A percentile compares a stretch with the other conserved stretches of the same genome.
These are phyloP conservation scores for Drosophila algonquin DNA, from an alignment of 2,888 invertebrate genomes.

Conservation along the genomic window DNA sequence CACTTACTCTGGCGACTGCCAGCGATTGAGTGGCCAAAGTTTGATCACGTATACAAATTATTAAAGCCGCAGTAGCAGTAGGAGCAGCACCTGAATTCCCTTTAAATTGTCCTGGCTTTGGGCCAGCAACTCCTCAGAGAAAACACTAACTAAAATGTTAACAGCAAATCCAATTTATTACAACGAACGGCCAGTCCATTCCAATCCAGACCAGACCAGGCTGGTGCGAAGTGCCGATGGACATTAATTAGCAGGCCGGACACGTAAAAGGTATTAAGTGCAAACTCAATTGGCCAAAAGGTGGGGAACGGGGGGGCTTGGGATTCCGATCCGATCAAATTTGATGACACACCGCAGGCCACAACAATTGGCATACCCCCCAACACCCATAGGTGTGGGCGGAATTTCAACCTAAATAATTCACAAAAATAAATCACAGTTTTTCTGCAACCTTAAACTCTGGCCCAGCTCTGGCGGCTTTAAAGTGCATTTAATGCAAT, in stretches of 20 bases:
- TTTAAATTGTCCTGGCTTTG: conserved; percentile 24
- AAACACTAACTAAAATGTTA: conserved; percentile 50
- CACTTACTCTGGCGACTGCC: background rate
- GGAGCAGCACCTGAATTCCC: conserved; percentile 10
- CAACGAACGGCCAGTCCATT: conserved; percentile 11
- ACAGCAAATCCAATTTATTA: conserved; percentile 59
- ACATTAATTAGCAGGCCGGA: conserved; percentile 60
- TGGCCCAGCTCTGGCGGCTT: background rate
- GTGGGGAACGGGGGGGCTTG: background rate
- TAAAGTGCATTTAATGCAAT: conserved; percentile 10
- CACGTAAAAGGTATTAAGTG: conserved; percentile 65
- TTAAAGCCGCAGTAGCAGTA: conserved; percentile 16
- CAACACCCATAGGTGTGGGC: background rate
- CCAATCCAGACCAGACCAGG: background rate
- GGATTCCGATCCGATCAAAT: conserved; percentile 40
- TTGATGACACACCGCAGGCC: conserved; percentile 13
- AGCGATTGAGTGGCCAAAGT: conserved; percentile 19
- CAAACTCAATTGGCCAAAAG: conserved; percentile 23
- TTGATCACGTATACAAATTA: conserved; percentile 20
- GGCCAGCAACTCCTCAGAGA: conserved; percentile 32
- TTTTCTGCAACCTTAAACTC: background rate
- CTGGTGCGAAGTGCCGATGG: background rate
- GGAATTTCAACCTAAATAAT: background rate
- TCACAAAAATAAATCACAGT: background rate
- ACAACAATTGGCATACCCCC: conserved; percentile 13